Evolutionary conservation across 2,797 vertebrate species (phyloP).

Genomic region (Mormyrus proboscirostris): DNA sequence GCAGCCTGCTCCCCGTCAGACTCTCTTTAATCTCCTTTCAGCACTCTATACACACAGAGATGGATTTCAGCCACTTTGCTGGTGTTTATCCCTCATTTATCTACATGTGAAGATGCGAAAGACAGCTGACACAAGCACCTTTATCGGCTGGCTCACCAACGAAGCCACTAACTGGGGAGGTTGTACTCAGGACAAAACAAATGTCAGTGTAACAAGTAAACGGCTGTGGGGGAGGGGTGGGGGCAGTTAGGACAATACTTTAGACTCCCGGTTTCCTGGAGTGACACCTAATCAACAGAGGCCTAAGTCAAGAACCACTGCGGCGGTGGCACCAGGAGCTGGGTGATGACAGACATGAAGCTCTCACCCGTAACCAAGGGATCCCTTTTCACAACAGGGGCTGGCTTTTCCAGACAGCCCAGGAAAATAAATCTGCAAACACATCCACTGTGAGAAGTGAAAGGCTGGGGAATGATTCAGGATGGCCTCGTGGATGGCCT

Average conservation of each 20-base stretch:
- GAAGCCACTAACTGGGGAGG: neutral
- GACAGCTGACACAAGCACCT: neutral
- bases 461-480: neutral
- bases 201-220: neutral
- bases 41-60: neutral
- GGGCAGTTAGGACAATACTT: neutral
- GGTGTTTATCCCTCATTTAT: neutral
- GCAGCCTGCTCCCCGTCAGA: neutral
- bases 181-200: neutral
- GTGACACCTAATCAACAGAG: slow-evolving; percentile 2
- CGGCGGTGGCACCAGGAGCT: neutral
- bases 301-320: neutral
- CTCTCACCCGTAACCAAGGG: slow-evolving; percentile 1
- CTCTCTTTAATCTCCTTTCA: neutral
- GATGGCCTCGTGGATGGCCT: neutral
- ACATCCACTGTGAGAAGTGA: neutral
- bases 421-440: neutral
- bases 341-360: neutral
- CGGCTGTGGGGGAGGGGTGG: neutral
- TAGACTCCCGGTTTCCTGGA: neutral
- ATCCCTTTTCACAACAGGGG: neutral
- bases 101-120: neutral
- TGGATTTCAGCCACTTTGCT: neutral
- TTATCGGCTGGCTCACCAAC: neutral
- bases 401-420: neutral